These are phyloP conservation scores for Drosophila birchii DNA, from an alignment of 2,888 invertebrate genomes.

Conservation along the genomic window DNA sequence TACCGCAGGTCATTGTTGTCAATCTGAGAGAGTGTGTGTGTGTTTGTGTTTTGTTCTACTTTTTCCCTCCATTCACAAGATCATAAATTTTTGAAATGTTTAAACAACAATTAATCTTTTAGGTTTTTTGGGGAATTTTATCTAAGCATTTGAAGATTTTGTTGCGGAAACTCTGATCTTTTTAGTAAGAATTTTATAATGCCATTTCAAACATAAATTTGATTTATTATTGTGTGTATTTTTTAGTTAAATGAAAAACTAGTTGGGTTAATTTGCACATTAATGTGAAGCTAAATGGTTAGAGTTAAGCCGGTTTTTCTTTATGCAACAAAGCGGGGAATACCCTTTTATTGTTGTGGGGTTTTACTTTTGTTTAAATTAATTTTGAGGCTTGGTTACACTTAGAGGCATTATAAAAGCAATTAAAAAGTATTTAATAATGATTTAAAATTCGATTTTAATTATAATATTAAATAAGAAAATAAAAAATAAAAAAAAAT, in stretches of 20 bases:
- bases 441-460: too few species aligned
- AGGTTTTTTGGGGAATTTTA: background rate
- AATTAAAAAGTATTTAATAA: too few species aligned
- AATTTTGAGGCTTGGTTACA: too few species aligned
- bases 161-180: conserved; percentile 1
- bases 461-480: too few species aligned
- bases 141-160: background rate
- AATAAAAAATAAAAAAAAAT: background rate
- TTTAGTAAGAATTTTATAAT: conserved; percentile 20
- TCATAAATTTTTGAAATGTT: conserved; percentile 35
- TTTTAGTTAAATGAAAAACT: conserved; percentile 31
- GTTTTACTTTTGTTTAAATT: background rate
- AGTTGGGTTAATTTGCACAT: conserved; percentile 34
- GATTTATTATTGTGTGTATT: conserved; percentile 18
- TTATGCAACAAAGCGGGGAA: background rate
- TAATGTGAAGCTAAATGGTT: conserved; percentile 5
- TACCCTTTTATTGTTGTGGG: background rate
- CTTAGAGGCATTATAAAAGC: too few species aligned
- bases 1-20: conserved; percentile 69
- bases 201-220: conserved; percentile 17
- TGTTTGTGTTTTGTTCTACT: conserved; percentile 18
- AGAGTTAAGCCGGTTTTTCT: background rate
- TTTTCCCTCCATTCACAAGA: conserved; percentile 32
- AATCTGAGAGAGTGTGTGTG: conserved; percentile 17
- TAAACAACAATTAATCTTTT: conserved; percentile 29